Base-by-base conservation (phyloP, 2,113 vertebrate genomes). In the Thalassarche chlororhynchos region DNA sequence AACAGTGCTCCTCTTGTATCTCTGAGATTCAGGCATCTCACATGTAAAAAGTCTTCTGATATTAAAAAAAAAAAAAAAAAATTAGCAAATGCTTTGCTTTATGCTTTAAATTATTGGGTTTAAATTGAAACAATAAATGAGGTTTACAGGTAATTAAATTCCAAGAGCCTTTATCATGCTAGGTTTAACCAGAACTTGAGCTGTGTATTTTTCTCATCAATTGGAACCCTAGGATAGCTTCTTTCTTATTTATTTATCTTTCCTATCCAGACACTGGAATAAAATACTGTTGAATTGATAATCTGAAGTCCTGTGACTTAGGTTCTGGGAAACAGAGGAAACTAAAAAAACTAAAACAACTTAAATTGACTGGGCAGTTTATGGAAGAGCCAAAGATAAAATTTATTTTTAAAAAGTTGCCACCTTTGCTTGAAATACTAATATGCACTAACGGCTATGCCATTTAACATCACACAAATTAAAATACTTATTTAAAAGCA, bases 141-240 rank as follows among this genome's bases (percentile, higher is more conserved):
- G 3, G 55, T 52, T 94, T 83, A 69, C 42, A 92, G n/a, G 54
- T 77, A 94, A 94, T 94, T 96, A 78, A 90, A 96, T 86, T 52
- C 58, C 38, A 95, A 93, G 87, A 64, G 14, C 17, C 25, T 95
- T 49, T 91, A 64, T 76, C 15, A 38, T 62, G 77, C 13, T 60
- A 78, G 24, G 29, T 84, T 70, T 89, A 81, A 89, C 21, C 40
- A 70, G 8, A 81, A 94, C 74, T 64, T 81, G 42, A 95, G 14
- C 10, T 75, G 46, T 20, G 5, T 40, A 25, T 61, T 93, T 97
- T 94, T 65, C 54, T 77, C 44, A 36, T 29, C 46, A 54, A 68
- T 81, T 87, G 25, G 51, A 80, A 47, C 6, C 6, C 7, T 64
- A 87, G 7, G 5, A 69, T 36, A 76, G 2, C 6, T 68, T 78